These are phyloP conservation scores for Eubucco bourcierii DNA, from an alignment of 2,113 vertebrate genomes.

Conservation along the genomic window DNA sequence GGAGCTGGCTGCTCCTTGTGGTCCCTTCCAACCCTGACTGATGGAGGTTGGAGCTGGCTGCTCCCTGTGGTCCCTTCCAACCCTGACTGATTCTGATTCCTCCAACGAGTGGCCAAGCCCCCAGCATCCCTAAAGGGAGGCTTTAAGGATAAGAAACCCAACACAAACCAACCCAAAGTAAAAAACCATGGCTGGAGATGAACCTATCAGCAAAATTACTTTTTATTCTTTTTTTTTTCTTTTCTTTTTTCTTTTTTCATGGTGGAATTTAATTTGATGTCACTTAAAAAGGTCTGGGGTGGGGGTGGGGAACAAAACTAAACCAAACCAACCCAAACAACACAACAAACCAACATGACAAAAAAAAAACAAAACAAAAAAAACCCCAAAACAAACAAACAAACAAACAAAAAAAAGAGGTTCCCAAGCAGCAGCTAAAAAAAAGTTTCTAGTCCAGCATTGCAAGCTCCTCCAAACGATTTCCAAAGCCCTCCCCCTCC, in stretches of 20 bases:
- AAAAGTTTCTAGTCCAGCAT: constrained; percentile 55
- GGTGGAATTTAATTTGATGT: constrained; percentile 68
- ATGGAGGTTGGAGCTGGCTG: no score
- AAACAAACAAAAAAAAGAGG: constrained; percentile 74
- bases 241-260: constrained; percentile 8
- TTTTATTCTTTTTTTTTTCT: constrained; percentile 6
- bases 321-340: no score
- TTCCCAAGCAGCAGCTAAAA: constrained; percentile 77
- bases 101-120: no score
- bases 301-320: no score
- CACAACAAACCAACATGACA: constrained; percentile 79
- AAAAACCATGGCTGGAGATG: constrained; percentile 73
- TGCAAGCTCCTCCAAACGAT: constrained; percentile 37
- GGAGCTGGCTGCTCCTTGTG: no score
- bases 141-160: neutral
- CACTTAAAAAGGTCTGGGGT: constrained; percentile 75
- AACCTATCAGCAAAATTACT: constrained; percentile 80
- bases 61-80: no score
- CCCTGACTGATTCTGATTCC: no score
- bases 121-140: neutral
- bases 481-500: neutral
- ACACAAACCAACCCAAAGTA: constrained; percentile 12
- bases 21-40: no score
- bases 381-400: constrained; percentile 63
- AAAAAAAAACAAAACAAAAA: neutral